Evolutionary conservation across 2,113 vertebrate genomes (phyloP).

Genomic region (Gymnogyps californianus): DNA sequence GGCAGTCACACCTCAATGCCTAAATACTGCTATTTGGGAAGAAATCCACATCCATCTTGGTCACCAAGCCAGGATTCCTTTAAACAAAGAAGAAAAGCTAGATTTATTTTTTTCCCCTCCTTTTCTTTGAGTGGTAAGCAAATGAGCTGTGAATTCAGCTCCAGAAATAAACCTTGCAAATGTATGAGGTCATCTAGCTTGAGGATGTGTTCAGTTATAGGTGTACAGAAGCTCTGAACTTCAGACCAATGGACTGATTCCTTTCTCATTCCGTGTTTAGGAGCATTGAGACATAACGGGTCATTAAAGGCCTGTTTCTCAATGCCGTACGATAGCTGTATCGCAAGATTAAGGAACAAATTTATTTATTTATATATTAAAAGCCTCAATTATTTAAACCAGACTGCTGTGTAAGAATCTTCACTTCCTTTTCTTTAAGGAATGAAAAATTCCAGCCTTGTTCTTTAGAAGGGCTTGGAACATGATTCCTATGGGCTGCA

Average conservation of each 20-base stretch:
- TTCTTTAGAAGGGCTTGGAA: neutral
- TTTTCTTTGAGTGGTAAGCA: neutral
- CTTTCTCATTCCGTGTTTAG: neutral
- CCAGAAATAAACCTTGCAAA: neutral
- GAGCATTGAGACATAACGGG: neutral
- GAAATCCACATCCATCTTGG: neutral
- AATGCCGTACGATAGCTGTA: neutral
- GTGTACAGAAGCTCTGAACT: neutral
- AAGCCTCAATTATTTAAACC: neutral
- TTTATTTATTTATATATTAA: neutral
- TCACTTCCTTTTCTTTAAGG: neutral
- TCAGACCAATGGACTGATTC: neutral
- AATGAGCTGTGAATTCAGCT: neutral
- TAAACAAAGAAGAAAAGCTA: neutral
- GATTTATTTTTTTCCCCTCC: fast-evolving
- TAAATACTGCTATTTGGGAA: neutral
- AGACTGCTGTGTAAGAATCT: neutral
- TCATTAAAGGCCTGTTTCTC: neutral
- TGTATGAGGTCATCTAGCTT: neutral
- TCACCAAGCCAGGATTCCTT: neutral
- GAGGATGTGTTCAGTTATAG: neutral
- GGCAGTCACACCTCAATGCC: neutral
- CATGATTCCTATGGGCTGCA: neutral
- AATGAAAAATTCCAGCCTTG: neutral
- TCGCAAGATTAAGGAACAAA: neutral